Percentiles rank a stretch among this genome's conserved stretches.
phyloP scores from a whole-genome alignment of 2,797 vertebrate genomes.

The Scomberomorus guttatus region DNA sequence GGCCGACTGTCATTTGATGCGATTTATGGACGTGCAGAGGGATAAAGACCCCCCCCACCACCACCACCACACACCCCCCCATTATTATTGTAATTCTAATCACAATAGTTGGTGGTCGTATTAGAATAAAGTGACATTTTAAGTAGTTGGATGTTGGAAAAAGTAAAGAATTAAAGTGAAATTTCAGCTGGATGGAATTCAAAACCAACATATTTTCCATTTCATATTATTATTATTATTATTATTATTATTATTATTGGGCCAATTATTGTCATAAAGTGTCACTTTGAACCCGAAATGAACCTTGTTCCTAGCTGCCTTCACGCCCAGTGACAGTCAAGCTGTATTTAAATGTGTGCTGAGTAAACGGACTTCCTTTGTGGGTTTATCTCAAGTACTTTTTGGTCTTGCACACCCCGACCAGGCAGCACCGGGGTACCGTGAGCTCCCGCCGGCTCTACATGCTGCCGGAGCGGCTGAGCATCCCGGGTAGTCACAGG shows the following conservation, averaged over 20 bases:
- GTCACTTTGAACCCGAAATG: background rate
- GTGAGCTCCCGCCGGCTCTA: background rate
- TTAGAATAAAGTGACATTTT: slow-evolving; percentile 56
- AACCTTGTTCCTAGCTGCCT: background rate
- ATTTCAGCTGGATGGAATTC: background rate
- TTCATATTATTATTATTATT: background rate
- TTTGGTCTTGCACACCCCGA: background rate
- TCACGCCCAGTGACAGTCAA: slow-evolving; percentile 1
- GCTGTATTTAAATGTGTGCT: background rate
- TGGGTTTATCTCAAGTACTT: background rate
- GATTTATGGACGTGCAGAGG: slow-evolving; percentile 66
- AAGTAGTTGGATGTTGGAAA: slow-evolving; percentile 20
- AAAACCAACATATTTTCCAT: background rate
- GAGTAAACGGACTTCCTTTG: background rate
- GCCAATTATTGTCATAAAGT: no score
- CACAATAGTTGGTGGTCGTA: slow-evolving; percentile 65
- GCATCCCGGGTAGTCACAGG: background rate
- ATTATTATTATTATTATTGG: background rate
- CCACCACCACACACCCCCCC: background rate
- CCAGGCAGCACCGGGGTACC: background rate
- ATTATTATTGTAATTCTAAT: slow-evolving; percentile 74
- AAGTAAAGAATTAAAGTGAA: background rate
- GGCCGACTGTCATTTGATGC: slow-evolving; percentile 77
- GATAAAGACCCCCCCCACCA: slow-evolving; percentile 39
- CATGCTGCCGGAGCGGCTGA: slow-evolving; percentile 16